Conservation (phyloP, 2,888 invertebrate genomes). For the Drosophila eohydei region DNA sequence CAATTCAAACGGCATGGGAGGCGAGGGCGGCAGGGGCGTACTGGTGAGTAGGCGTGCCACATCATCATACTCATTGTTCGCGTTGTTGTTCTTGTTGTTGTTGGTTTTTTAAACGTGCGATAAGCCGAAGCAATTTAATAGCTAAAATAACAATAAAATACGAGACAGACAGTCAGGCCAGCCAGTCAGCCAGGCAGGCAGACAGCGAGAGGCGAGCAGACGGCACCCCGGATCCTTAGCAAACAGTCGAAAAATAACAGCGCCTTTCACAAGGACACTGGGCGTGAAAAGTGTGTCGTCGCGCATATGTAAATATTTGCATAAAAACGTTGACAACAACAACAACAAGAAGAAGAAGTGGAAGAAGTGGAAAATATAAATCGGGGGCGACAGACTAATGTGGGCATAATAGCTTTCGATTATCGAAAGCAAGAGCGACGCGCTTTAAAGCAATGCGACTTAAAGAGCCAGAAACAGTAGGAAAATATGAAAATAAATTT, state of each 20-base stretch:
- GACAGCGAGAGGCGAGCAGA: constrained; percentile 1
- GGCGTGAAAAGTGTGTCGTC: constrained; percentile 60
- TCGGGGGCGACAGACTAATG: constrained; percentile 69
- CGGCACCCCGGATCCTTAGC: constrained; percentile 32
- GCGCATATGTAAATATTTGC: constrained; percentile 80
- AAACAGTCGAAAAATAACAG: constrained; percentile 71
- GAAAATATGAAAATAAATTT: neutral
- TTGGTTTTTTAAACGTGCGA: constrained; percentile 78
- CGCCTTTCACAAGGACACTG: constrained; percentile 53
- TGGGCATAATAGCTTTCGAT: constrained; percentile 79
- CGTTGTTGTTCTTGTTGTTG: constrained; percentile 49
- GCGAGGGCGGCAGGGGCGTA: neutral
- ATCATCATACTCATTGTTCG: constrained; percentile 36
- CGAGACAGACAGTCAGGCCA: constrained; percentile 56
- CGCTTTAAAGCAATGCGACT: constrained; percentile 26
- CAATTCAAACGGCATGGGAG: constrained; percentile 65
- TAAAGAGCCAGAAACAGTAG: constrained; percentile 11
- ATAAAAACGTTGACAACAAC: constrained; percentile 56
- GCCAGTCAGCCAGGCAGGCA: constrained; percentile 21
- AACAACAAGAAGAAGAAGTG: constrained; percentile 25
- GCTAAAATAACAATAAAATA: constrained; percentile 81
- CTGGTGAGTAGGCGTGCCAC: constrained; percentile 23
- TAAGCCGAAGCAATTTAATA: constrained; percentile 81
- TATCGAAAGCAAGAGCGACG: constrained; percentile 53
- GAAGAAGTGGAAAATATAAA: constrained; percentile 28